Evolutionary conservation across 2,888 invertebrate species (phyloP).

Genomic region (Melipona beecheii): DNA sequence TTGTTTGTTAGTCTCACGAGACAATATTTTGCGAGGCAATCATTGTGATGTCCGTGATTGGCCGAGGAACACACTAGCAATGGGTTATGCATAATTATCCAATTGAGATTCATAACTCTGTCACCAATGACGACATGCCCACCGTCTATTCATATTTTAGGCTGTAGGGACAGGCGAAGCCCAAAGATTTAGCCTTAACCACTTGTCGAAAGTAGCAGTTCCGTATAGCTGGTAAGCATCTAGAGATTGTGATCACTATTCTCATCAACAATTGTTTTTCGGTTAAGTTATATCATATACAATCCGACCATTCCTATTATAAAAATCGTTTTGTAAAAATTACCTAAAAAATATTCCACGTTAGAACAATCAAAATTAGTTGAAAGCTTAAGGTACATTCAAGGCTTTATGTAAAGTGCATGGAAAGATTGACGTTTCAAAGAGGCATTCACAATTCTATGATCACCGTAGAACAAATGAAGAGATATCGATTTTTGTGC

Average conservation of each 20-base stretch:
- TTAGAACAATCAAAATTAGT: conserved; percentile 1
- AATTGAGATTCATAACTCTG: conserved; percentile 83
- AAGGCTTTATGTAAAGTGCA: not conserved
- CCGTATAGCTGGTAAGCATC: conserved; percentile 40
- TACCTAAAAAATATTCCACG: not conserved
- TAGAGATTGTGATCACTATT: not conserved
- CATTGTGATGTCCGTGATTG: conserved; percentile 73
- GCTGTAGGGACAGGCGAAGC: conserved; percentile 72
- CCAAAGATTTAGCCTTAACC: conserved; percentile 42
- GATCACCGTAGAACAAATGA: conserved; percentile 67
- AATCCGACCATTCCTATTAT: not conserved
- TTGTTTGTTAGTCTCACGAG: conserved; percentile 39
- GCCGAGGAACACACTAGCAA: conserved; percentile 76
- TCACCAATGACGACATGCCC: conserved; percentile 75
- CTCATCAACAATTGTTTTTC: not conserved
- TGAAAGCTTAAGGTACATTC: not conserved
- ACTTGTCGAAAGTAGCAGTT: conserved; percentile 29
- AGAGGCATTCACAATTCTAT: not conserved
- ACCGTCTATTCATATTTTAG: conserved; percentile 81
- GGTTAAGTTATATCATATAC: conserved; percentile 1
- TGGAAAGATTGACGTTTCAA: not conserved
- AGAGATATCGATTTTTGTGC: conserved; percentile 57
- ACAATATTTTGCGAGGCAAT: conserved; percentile 72
- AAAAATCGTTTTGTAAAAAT: not conserved
- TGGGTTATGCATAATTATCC: conserved; percentile 83